Conservation (phyloP, 2,888 invertebrate species). For the Leptothorax acervorum region DNA sequence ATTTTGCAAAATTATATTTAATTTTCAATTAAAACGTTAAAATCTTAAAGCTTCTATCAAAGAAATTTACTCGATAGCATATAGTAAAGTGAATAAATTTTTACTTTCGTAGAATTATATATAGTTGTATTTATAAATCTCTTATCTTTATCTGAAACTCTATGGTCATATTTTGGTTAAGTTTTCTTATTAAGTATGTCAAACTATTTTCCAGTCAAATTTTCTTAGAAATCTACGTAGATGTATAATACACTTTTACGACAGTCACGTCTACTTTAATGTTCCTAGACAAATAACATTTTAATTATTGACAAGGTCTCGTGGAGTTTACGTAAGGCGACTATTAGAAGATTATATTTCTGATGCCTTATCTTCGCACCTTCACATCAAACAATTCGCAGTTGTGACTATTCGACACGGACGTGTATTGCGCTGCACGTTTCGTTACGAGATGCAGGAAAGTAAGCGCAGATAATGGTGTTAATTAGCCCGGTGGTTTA, state of each 20-base stretch:
- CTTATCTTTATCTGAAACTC: background rate
- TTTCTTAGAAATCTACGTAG: background rate
- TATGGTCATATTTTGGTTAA: background rate
- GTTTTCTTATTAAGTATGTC: background rate
- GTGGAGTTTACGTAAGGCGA: background rate
- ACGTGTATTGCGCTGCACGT: background rate
- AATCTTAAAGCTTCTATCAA: background rate
- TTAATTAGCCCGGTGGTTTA: constrained; percentile 41
- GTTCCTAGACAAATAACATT: background rate
- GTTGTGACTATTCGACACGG: background rate
- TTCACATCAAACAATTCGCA: background rate
- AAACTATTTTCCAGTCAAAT: background rate
- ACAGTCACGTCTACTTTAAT: background rate
- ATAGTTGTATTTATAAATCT: background rate
- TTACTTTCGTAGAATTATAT: background rate
- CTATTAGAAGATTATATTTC: background rate
- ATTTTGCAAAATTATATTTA: background rate
- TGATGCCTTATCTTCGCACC: background rate
- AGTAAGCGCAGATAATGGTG: constrained; percentile 41
- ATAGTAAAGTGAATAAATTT: background rate
- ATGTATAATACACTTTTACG: background rate
- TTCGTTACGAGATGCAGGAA: constrained; percentile 32
- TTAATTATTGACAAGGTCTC: constrained; percentile 8
- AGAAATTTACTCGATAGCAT: background rate
- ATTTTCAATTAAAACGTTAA: background rate